Conservation (phyloP, 2,113 vertebrate species). For the Pedionomus torquatus region DNA sequence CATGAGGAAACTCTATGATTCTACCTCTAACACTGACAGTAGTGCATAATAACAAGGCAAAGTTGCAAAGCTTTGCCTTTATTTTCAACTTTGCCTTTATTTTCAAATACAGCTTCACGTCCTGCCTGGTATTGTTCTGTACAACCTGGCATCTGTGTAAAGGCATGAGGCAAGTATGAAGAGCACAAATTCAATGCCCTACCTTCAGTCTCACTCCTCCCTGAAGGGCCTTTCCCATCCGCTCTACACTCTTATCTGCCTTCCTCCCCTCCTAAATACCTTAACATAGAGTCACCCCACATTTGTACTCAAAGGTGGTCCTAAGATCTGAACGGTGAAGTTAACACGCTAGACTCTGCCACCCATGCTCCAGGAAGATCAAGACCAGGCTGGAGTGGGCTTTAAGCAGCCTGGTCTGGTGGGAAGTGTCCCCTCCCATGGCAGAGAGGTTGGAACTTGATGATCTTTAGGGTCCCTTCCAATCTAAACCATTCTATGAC, state of each 20-base stretch:
- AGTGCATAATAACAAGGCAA: neutral
- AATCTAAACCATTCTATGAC: neutral
- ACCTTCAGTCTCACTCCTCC: neutral
- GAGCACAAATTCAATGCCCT: neutral
- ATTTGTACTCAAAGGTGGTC: neutral
- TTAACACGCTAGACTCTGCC: neutral
- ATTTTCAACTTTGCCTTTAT: neutral
- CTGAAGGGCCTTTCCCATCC: neutral
- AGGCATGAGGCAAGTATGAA: neutral
- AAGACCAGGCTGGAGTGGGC: neutral
- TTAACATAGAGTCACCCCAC: neutral
- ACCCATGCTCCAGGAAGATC: neutral
- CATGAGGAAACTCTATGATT: neutral
- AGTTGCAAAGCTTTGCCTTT: neutral
- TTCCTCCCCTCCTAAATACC: neutral
- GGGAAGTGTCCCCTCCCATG: neutral
- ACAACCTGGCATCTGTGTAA: neutral
- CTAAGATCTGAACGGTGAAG: neutral
- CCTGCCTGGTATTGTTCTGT: neutral
- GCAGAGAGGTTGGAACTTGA: neutral
- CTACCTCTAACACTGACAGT: neutral
- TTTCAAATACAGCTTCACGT: neutral
- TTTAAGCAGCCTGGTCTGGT: neutral
- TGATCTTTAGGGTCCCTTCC: neutral
- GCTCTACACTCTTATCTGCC: neutral